Conservation (phyloP, 2,797 vertebrate genomes). For the Intellagama lesueurii region DNA sequence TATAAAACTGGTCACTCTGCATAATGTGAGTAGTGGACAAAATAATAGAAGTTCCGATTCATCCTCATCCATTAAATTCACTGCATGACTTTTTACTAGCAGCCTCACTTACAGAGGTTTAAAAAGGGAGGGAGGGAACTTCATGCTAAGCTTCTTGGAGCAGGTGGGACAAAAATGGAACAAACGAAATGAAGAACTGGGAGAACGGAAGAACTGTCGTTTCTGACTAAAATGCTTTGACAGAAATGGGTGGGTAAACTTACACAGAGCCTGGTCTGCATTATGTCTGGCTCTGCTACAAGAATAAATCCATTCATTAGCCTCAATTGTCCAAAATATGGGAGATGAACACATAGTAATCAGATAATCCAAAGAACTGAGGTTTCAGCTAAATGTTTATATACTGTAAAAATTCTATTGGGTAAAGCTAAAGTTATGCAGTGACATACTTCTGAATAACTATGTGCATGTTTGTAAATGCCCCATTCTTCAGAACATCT, state of each 20-base stretch:
- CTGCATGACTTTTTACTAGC: not conserved
- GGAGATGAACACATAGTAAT: conserved; percentile 59
- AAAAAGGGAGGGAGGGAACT: not conserved
- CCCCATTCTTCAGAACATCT: conserved; percentile 73
- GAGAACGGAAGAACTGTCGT: not conserved
- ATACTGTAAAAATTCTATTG: conserved; percentile 61
- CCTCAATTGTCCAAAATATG: conserved; percentile 49
- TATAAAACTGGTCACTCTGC: not conserved
- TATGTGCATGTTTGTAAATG: conserved; percentile 65
- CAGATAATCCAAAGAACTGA: conserved; percentile 59
- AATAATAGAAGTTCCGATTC: not conserved
- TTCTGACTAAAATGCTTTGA: not conserved
- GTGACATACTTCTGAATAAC: conserved; percentile 69
- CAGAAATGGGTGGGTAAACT: conserved; percentile 20
- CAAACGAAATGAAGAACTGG: not conserved
- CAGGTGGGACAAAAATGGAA: not conserved
- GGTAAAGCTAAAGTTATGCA: conserved; percentile 73
- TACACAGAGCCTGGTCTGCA: not conserved
- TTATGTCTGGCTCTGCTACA: not conserved
- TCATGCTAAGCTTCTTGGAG: not conserved
- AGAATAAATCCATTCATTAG: conserved; percentile 66
- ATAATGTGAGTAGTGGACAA: not conserved
- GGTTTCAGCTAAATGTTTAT: conserved; percentile 66
- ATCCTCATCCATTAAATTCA: not conserved
- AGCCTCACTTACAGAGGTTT: not conserved